Evolutionary conservation across 2,797 vertebrate species (phyloP).

Genomic region (Nyctalus aviator): DNA sequence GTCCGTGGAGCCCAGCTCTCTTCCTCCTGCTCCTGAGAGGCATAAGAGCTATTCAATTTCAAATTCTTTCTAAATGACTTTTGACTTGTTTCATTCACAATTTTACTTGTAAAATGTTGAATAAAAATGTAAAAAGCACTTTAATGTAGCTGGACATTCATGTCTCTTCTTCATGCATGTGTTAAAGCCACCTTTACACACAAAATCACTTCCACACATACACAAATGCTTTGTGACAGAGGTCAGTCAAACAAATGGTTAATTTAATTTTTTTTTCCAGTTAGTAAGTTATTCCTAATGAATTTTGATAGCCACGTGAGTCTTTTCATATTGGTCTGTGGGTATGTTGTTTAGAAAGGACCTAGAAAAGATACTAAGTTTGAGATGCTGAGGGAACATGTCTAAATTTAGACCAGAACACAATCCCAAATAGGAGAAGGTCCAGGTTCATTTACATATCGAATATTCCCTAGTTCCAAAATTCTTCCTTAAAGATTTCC

Average conservation of each 20-base stretch:
- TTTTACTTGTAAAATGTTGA: not conserved
- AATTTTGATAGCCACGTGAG: not conserved
- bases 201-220: not conserved
- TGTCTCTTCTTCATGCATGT: fast-evolving
- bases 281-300: not conserved
- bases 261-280: not conserved
- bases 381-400: not conserved
- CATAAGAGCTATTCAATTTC: not conserved
- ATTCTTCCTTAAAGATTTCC: not conserved
- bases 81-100: not conserved
- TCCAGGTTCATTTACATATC: not conserved
- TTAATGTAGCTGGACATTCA: fast-evolving
- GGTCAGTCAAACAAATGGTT: not conserved
- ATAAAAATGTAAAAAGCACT: not conserved
- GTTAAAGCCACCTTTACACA: not conserved
- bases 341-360: not conserved
- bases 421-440: not conserved
- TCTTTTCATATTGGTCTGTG: not conserved
- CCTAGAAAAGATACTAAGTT: not conserved
- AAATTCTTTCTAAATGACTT: not conserved
- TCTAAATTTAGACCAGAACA: not conserved
- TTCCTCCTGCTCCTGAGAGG: not conserved
- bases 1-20: fast-evolving
- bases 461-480: not conserved
- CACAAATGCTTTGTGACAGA: not conserved